These are phyloP conservation scores for Sinonovacula constricta DNA, from an alignment of 1,140 invertebrate species.

Conservation along the genomic window DNA sequence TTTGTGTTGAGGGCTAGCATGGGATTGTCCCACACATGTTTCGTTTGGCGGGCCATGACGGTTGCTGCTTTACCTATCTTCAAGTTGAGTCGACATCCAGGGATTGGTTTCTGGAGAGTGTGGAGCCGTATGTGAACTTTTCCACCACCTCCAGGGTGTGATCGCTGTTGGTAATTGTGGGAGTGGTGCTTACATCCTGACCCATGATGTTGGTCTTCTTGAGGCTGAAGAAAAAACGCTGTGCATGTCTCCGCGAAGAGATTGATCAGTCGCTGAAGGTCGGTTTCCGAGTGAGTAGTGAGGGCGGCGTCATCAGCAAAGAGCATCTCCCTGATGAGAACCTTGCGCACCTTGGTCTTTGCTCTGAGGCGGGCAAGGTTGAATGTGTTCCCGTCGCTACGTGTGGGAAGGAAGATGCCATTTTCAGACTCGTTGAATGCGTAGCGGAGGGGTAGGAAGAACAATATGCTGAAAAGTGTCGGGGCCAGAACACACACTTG, in stretches of 20 bases:
- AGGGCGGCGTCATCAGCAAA: conserved; percentile 33
- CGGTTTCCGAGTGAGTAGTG: conserved; percentile 5
- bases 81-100: conserved; percentile 20
- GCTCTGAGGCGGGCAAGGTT: too few species aligned
- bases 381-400: conserved; percentile 11
- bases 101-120: conserved; percentile 33
- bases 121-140: conserved; percentile 43
- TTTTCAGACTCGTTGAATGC: too few species aligned
- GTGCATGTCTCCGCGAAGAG: conserved; percentile 8
- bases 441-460: too few species aligned
- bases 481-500: too few species aligned
- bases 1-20: too few species aligned
- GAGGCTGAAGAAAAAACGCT: conserved; percentile 29
- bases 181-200: too few species aligned
- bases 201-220: too few species aligned
- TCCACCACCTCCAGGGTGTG: conserved; percentile 24
- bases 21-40: conserved; percentile 35
- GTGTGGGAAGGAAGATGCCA: not conserved
- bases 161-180: not conserved
- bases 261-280: conserved; percentile 12
- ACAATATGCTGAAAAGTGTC: too few species aligned
- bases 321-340: too few species aligned
- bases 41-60: too few species aligned
- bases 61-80: conserved; percentile 35
- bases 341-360: too few species aligned